These are phyloP conservation scores for Drosophila azteca DNA, from an alignment of 1,140 invertebrate species.

Conservation along the genomic window DNA sequence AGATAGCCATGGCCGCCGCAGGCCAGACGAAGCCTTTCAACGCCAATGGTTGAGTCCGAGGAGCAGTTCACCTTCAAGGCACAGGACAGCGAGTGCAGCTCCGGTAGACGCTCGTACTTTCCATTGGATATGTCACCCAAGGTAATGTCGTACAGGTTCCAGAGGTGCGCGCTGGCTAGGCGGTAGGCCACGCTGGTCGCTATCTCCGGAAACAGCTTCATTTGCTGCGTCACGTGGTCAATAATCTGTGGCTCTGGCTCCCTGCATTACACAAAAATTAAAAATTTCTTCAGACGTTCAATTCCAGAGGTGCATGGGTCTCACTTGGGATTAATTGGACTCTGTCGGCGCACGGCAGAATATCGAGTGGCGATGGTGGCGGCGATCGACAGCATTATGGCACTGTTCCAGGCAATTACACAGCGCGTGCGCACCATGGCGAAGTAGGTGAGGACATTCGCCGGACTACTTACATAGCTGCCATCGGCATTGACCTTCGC, in stretches of 20 bases:
- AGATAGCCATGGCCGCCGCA: conserved; percentile 98
- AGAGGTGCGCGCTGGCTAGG: conserved; percentile 89
- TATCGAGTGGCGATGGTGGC: conserved; percentile 94
- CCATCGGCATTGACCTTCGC: conserved; percentile 93
- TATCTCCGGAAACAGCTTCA: conserved; percentile 95
- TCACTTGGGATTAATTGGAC: conserved; percentile 92
- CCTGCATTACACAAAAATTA: conserved; percentile 27
- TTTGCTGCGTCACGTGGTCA: conserved; percentile 96
- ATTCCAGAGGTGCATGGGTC: conserved; percentile 22
- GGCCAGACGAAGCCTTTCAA: conserved; percentile 92
- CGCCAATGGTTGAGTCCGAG: conserved; percentile 87
- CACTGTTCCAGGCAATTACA: conserved; percentile 89
- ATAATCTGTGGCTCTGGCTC: conserved; percentile 94
- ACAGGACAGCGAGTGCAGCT: conserved; percentile 94
- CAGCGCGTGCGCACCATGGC: conserved; percentile 97
- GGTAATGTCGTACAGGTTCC: conserved; percentile 92
- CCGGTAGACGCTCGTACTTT: conserved; percentile 90
- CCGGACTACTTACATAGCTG: conserved; percentile 93
- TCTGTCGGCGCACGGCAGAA: conserved; percentile 93
- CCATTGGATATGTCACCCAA: conserved; percentile 90
- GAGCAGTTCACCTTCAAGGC: conserved; percentile 94
- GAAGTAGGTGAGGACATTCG: conserved; percentile 94
- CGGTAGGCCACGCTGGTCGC: conserved; percentile 90
- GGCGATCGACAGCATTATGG: conserved; percentile 89
- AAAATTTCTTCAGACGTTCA: not conserved